Percentiles rank a stretch among this genome's conserved stretches.
phyloP scores from a whole-genome alignment of 1,140 invertebrate species.

The Hyposmocoma kahamanoa region DNA sequence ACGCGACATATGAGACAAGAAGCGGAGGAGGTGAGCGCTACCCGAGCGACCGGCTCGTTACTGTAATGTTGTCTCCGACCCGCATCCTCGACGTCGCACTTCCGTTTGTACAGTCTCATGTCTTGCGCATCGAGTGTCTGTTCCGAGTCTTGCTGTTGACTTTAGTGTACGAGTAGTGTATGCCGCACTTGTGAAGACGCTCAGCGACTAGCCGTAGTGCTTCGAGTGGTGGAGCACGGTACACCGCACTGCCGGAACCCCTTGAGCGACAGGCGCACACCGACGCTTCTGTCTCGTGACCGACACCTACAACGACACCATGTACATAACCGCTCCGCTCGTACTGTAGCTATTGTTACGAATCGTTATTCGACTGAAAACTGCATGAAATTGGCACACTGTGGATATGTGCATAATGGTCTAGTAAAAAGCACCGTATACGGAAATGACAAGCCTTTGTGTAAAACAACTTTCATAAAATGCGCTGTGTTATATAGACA shows the following conservation, averaged over 20 bases:
- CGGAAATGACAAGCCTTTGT: conserved; percentile 28
- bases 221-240: conserved; percentile 54
- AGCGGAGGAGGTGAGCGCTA: conserved; percentile 25
- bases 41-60: conserved; percentile 16
- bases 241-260: conserved; percentile 47
- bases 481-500: conserved; percentile 8
- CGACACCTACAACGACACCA: conserved; percentile 40
- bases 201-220: conserved; percentile 57
- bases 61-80: conserved; percentile 12
- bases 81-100: conserved; percentile 27
- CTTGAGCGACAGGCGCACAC: conserved; percentile 63
- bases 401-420: conserved; percentile 49
- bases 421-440: conserved; percentile 42
- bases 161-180: conserved; percentile 70
- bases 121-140: conserved; percentile 62
- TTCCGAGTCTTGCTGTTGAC: conserved; percentile 63
- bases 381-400: conserved; percentile 58
- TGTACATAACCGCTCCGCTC: conserved; percentile 63
- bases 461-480: conserved; percentile 21
- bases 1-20: neutral
- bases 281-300: conserved; percentile 57
- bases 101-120: conserved; percentile 63
- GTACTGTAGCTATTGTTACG: conserved; percentile 51
- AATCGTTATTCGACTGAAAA: conserved; percentile 34
- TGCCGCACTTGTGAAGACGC: conserved; percentile 57